Conservation (phyloP, 2,888 invertebrate genomes). For the Ochropleura leucogaster region DNA sequence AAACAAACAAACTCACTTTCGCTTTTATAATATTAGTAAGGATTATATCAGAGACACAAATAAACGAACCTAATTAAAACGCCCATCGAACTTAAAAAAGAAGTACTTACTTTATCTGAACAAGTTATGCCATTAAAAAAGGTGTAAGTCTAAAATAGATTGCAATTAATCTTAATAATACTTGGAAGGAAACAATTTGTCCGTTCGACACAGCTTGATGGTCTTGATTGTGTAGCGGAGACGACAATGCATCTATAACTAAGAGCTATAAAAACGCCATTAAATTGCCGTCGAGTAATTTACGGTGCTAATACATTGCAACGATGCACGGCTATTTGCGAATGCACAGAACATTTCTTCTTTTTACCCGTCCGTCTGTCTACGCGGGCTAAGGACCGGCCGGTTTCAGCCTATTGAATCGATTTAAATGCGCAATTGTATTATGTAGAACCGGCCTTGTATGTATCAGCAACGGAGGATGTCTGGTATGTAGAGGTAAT, state of each 20-base stretch:
- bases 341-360: conserved; percentile 42
- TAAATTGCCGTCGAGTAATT: conserved; percentile 36
- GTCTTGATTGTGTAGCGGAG: conserved; percentile 19
- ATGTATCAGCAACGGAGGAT: conserved; percentile 37
- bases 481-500: conserved; percentile 41
- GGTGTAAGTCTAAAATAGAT: conserved; percentile 12
- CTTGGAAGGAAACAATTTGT: conserved; percentile 25
- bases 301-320: conserved; percentile 43
- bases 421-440: conserved; percentile 59
- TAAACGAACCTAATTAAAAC: conserved; percentile 2
- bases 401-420: conserved; percentile 51
- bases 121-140: conserved; percentile 2
- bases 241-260: conserved; percentile 32
- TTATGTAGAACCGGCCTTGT: conserved; percentile 34
- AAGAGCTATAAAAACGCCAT: conserved; percentile 39
- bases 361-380: conserved; percentile 42
- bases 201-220: conserved; percentile 20
- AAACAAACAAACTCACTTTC: no score
- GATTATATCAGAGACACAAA: background rate
- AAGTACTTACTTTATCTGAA: background rate
- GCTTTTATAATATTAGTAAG: no score
- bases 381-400: conserved; percentile 14
- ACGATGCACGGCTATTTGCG: conserved; percentile 52
- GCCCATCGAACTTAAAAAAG: background rate
- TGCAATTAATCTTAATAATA: conserved; percentile 13